Conservation (phyloP, 2,888 invertebrate genomes). For the Leptopterna dolabrata region DNA sequence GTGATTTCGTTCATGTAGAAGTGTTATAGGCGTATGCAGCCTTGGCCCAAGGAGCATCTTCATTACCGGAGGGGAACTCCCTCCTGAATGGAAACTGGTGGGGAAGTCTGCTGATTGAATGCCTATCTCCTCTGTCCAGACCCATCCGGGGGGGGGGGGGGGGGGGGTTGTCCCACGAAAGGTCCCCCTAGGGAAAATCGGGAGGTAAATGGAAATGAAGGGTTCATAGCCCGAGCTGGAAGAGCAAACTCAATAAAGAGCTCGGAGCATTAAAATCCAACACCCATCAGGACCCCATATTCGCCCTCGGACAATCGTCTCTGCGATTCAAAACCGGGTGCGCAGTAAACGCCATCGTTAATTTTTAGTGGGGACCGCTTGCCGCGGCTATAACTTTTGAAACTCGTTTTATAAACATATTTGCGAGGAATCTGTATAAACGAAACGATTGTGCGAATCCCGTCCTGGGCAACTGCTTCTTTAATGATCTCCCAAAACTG, state of each 20-base stretch:
- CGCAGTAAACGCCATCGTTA: neutral
- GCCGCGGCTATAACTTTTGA: neutral
- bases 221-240: neutral
- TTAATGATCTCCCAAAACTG: neutral
- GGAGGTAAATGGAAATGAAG: constrained; percentile 11
- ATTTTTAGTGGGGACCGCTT: neutral
- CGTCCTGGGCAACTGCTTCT: neutral
- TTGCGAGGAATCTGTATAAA: neutral
- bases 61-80: neutral
- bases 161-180: neutral
- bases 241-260: neutral
- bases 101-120: neutral
- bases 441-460: neutral
- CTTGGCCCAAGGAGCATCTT: neutral
- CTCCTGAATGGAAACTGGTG: neutral
- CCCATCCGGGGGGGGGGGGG: neutral
- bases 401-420: neutral
- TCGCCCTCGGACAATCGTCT: neutral
- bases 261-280: neutral
- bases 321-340: neutral
- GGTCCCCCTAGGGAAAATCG: neutral
- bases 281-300: neutral
- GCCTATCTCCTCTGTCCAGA: neutral
- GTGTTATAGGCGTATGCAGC: neutral
- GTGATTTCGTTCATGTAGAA: too few relatives aligned